phyloP scores from a whole-genome alignment of 2,113 vertebrate species.

The Galeopterus variegatus region DNA sequence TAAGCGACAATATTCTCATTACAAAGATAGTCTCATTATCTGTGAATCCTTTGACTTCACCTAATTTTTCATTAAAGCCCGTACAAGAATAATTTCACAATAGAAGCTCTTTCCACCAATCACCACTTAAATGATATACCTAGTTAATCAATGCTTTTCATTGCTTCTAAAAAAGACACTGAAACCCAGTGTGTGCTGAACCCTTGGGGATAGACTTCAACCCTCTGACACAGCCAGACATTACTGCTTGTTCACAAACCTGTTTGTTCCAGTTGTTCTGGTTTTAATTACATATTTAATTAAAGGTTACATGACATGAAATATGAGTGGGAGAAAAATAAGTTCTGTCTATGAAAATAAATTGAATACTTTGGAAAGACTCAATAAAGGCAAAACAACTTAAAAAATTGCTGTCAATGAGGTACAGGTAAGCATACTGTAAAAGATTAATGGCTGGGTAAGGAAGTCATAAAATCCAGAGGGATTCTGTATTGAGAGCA shows the following conservation, averaged over 20 bases:
- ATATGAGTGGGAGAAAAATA: constrained; percentile 49
- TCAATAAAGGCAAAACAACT: constrained; percentile 32
- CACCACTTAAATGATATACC: background rate
- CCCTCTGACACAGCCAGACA: background rate
- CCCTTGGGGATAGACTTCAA: background rate
- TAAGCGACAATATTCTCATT: constrained; percentile 5
- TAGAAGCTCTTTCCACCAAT: background rate
- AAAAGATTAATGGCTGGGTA: background rate
- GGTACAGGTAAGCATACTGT: background rate
- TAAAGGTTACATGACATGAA: constrained; percentile 64
- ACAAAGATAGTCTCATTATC: constrained; percentile 36
- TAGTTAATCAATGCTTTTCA: background rate
- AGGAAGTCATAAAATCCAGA: background rate
- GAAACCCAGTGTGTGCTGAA: background rate
- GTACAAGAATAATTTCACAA: background rate
- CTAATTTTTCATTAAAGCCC: constrained; percentile 34
- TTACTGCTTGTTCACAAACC: constrained; percentile 55
- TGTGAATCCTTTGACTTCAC: background rate
- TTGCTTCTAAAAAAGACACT: background rate
- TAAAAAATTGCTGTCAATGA: background rate
- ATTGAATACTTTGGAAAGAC: background rate
- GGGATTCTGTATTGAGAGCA: background rate
- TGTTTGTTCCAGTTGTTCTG: constrained; percentile 72
- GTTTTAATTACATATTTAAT: constrained; percentile 72
- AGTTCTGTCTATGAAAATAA: constrained; percentile 61